phyloP scores from a whole-genome alignment of 2,113 vertebrate genomes.

The Fregata magnificens region DNA sequence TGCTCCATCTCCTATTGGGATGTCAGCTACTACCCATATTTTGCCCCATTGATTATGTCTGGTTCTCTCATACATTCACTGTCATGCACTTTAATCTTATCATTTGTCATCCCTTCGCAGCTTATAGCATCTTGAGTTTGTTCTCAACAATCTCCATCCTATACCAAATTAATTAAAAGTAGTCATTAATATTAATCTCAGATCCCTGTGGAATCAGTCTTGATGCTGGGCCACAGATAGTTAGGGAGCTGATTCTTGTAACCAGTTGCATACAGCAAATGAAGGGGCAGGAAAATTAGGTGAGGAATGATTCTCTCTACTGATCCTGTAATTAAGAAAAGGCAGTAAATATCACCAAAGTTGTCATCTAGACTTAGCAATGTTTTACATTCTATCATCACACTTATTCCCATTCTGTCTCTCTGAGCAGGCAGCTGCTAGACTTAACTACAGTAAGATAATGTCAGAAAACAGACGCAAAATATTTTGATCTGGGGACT shows the following conservation, averaged over 20 bases:
- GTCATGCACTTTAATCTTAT: neutral
- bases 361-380: conserved; percentile 32
- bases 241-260: neutral
- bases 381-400: conserved; percentile 39
- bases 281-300: conserved; percentile 20
- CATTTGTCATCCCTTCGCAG: neutral
- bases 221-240: neutral
- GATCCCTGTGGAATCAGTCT: neutral
- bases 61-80: neutral
- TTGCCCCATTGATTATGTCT: neutral
- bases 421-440: conserved; percentile 54
- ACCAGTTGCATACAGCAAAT: neutral
- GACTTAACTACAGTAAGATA: conserved; percentile 48
- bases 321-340: conserved; percentile 24
- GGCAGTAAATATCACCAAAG: conserved; percentile 5
- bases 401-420: conserved; percentile 44
- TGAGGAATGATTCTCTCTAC: neutral
- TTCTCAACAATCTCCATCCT: neutral
- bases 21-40: neutral
- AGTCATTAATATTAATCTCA: conserved; percentile 1
- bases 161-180: conserved; percentile 21
- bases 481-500: conserved; percentile 66
- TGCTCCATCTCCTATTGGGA: neutral
- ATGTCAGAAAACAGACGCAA: conserved; percentile 65
- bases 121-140: neutral